Evolutionary conservation across 2,888 invertebrate genomes (phyloP).

Genomic region (Stenchaetothrips biformis): DNA sequence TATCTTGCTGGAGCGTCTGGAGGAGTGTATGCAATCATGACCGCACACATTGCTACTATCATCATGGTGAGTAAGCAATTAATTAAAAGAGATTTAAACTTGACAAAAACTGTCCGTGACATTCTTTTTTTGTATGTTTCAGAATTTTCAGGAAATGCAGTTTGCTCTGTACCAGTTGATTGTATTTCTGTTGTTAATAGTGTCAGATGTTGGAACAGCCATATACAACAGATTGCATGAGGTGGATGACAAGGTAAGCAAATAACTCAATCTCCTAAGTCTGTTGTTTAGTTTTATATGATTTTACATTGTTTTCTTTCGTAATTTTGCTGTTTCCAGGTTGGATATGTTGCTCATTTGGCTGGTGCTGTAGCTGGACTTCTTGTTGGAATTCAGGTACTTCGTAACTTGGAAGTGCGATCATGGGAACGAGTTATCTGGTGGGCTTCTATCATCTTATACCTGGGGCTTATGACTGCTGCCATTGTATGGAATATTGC

Average conservation of each 20-base stretch:
- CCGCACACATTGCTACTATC: slow-evolving; percentile 88
- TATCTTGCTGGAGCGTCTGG: slow-evolving; percentile 90
- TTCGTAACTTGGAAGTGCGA: slow-evolving; percentile 74
- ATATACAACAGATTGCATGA: slow-evolving; percentile 74
- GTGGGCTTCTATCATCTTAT: slow-evolving; percentile 73
- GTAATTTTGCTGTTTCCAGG: slow-evolving; percentile 46
- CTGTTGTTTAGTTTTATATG: neutral
- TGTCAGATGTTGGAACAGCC: slow-evolving; percentile 82
- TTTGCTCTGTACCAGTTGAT: slow-evolving; percentile 79
- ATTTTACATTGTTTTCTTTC: slow-evolving; percentile 20
- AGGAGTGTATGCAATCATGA: slow-evolving; percentile 89
- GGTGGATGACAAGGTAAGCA: slow-evolving; percentile 53
- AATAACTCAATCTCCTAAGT: neutral
- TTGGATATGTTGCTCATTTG: slow-evolving; percentile 91
- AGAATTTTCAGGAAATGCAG: slow-evolving; percentile 98
- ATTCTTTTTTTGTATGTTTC: slow-evolving; percentile 41
- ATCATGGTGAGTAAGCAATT: slow-evolving; percentile 60
- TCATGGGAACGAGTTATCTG: slow-evolving; percentile 77
- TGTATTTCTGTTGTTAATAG: slow-evolving; percentile 74
- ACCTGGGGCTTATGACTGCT: slow-evolving; percentile 63
- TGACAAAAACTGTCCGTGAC: slow-evolving; percentile 32
- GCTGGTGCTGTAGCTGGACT: slow-evolving; percentile 85
- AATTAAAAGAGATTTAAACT: slow-evolving; percentile 13
- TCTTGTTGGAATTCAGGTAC: slow-evolving; percentile 74
- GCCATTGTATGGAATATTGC: slow-evolving; percentile 70